Evolutionary conservation across 1,140 invertebrate genomes (phyloP).

Genomic region (Solenopsis invicta): DNA sequence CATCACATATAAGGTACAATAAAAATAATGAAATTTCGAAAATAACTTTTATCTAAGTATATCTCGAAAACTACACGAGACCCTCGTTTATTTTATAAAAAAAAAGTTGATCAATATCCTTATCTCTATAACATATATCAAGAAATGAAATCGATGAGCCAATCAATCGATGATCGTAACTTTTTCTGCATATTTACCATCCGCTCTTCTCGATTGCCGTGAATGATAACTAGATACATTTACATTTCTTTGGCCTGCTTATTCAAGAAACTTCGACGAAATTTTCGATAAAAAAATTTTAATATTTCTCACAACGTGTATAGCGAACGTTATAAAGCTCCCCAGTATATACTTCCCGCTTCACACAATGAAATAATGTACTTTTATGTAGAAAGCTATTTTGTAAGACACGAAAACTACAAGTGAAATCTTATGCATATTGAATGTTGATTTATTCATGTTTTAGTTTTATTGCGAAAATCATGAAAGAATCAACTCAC

Average conservation of each 20-base stretch:
- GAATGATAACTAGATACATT: slow-evolving; percentile 22
- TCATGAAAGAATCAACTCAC: background rate
- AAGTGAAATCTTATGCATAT: background rate
- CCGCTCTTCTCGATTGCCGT: background rate
- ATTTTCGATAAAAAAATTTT: slow-evolving; percentile 1
- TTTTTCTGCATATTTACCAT: background rate
- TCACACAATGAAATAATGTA: background rate
- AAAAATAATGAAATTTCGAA: too few species aligned
- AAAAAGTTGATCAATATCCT: too few species aligned
- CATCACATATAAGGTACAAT: too few species aligned
- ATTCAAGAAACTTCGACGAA: background rate
- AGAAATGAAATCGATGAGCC: too few species aligned
- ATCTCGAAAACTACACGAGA: too few species aligned
- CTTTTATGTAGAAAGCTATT: background rate
- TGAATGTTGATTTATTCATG: background rate
- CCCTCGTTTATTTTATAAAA: too few species aligned
- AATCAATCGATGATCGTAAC: too few species aligned
- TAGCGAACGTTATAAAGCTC: background rate
- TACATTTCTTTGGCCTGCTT: background rate
- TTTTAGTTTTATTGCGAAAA: background rate
- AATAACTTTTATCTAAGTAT: too few species aligned
- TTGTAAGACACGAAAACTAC: background rate
- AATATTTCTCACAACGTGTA: too few species aligned
- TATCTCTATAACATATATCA: too few species aligned
- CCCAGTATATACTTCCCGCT: background rate